Base-by-base conservation (phyloP, 2,888 invertebrate species). In the Polydrusus pterygomalis region DNA sequence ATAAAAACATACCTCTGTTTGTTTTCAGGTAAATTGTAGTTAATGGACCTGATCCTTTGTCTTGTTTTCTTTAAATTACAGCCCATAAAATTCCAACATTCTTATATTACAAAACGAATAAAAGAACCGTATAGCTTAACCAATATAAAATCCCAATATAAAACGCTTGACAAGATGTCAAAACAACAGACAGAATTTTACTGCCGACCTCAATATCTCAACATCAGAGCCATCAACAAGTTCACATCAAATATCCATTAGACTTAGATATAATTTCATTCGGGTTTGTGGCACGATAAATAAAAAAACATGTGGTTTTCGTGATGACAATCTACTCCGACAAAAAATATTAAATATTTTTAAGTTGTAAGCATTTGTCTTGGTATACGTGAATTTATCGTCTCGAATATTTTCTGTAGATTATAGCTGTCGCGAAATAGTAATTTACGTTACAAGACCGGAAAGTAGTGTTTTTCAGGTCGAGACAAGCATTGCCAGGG, bases 161-260 rank as follows among this genome's bases (percentile, higher is more conserved):
- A 64, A 30, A 34, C 30, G 17, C 20, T 34, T 34, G 64, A 64
- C 64, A 30, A 15, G 34, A 47, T 64, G 58, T 40, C 56, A 58
- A 58, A 45, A 45, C 20, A 25, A 58, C 45, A 58, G 58, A 69
- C 11, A 43, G 9, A 1, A 34, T 64, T 64, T 49, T 64, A 40
- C 25, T 10, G 38, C 51, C 17, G 56, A 54, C 58, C 58, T 58
- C 58, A 58, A 43, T 69, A 69, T 58, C 58, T 69, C 45, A 25
- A 45, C 69, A 69, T 69, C 58, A 20, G 20, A 58, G 6, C 58
- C 58, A 30, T 69, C 58, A 45, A 58, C 69, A 69, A 69, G 69
- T 69, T 69, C 58, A 69, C 69, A 69, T 69, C 69, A 69, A 58
- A 69, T 58, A 69, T 13, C 69, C 69, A 69, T 69, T 69, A 69